These are phyloP conservation scores for Rousettus madagascariensis DNA, from an alignment of 2,797 vertebrate genomes.

Conservation along the genomic window DNA sequence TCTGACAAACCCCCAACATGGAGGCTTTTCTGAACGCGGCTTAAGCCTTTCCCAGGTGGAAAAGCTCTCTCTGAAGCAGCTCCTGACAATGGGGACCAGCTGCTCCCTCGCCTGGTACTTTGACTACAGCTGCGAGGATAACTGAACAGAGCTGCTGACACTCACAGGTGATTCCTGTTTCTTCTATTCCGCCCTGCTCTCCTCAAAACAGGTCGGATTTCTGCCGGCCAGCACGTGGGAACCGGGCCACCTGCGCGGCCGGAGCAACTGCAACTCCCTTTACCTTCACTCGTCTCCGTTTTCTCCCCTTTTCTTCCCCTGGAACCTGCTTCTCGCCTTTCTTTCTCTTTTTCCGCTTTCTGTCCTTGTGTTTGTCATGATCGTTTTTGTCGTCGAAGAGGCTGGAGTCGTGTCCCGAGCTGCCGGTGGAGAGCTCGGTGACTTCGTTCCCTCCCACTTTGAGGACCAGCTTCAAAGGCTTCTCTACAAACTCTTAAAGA, in stretches of 20 bases:
- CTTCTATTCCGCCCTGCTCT: neutral
- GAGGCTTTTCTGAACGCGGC: neutral
- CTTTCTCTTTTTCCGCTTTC: conserved; percentile 98
- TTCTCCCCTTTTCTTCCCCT: conserved; percentile 90
- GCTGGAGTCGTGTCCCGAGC: conserved; percentile 88
- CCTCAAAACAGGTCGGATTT: neutral
- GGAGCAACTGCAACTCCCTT: no score
- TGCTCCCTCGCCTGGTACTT: neutral
- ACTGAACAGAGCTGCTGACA: neutral
- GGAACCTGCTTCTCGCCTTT: conserved; percentile 92
- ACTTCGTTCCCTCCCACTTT: conserved; percentile 97
- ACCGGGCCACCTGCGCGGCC: neutral
- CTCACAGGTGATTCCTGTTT: neutral
- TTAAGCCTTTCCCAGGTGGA: neutral
- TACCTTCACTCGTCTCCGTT: conserved; percentile 92
- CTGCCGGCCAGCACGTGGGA: neutral
- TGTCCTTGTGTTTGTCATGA: conserved; percentile 94
- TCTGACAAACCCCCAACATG: neutral
- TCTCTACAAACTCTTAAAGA: conserved; percentile 91
- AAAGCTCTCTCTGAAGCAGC: neutral
- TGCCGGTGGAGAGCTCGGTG: conserved; percentile 92
- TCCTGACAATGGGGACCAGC: neutral
- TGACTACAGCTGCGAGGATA: neutral
- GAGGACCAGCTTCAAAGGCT: conserved; percentile 95
- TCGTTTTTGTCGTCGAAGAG: conserved; percentile 92